Conservation (phyloP, 2,113 vertebrate species). For the Chlamydotis undulata region DNA sequence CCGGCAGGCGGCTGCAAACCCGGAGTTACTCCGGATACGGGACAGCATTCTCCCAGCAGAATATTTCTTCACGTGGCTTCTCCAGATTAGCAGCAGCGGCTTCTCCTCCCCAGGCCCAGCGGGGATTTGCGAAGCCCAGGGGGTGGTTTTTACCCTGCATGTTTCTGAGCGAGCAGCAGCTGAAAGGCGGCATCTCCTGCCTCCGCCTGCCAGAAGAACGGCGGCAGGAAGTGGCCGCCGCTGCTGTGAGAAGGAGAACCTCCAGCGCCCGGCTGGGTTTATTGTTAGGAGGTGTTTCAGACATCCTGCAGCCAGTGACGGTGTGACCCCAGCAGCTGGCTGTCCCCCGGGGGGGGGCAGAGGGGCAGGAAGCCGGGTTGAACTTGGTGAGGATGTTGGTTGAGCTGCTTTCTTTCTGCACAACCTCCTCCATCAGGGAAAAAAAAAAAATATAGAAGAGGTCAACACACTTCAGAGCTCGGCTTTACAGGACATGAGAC, state of each 20-base stretch:
- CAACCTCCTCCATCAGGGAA: not conserved
- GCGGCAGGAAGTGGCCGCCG: not conserved
- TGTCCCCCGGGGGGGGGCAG: not conserved
- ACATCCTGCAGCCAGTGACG: not conserved
- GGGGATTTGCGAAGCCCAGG: not conserved
- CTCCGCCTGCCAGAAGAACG: not conserved
- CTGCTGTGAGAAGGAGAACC: not conserved
- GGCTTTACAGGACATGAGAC: not conserved
- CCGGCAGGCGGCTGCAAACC: not conserved
- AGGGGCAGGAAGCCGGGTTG: not conserved
- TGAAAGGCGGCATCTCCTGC: not conserved
- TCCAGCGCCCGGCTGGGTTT: not conserved
- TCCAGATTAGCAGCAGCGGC: accelerated
- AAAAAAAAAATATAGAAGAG: not conserved
- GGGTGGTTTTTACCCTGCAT: not conserved
- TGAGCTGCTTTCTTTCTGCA: constrained; percentile 13
- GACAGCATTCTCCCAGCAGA: not conserved
- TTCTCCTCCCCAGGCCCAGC: not conserved
- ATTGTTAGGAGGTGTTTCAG: not conserved
- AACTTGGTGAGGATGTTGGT: not conserved
- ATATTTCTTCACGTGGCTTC: accelerated
- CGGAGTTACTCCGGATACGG: accelerated
- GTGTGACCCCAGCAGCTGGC: not conserved
- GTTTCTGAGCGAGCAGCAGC: not conserved
- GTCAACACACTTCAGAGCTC: not conserved